These are phyloP conservation scores for Panagrolaimus sp. DNA, from an alignment of 1,140 invertebrate species.

Conservation along the genomic window DNA sequence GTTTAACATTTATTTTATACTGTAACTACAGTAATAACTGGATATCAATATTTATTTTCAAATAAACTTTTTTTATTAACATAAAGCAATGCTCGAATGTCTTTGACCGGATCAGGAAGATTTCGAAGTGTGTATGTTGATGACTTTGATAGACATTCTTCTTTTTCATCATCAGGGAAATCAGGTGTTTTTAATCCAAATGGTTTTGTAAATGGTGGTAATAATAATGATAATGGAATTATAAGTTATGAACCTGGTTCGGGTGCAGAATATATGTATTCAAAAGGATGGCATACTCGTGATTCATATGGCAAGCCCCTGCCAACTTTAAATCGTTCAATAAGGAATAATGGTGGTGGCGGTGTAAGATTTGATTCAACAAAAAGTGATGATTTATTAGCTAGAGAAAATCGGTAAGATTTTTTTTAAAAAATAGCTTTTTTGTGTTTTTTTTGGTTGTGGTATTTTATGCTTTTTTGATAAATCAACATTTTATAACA, in stretches of 20 bases:
- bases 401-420: constrained; percentile 7
- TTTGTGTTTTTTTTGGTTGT: too few relatives aligned
- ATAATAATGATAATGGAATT: background rate
- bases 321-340: background rate
- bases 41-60: too few relatives aligned
- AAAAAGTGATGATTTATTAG: constrained; percentile 7
- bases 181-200: background rate
- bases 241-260: constrained; percentile 7
- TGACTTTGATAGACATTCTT: background rate
- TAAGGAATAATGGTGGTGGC: too few relatives aligned
- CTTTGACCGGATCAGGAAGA: background rate
- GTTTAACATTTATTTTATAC: too few relatives aligned
- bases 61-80: too few relatives aligned
- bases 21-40: too few relatives aligned
- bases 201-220: background rate
- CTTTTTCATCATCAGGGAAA: background rate
- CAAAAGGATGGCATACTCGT: constrained; percentile 7
- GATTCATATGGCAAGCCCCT: constrained; percentile 1
- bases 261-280: background rate
- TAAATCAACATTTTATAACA: too few relatives aligned
- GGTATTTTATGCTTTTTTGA: too few relatives aligned
- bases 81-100: background rate
- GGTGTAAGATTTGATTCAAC: too few relatives aligned
- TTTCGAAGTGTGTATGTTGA: constrained; percentile 7
- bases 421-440: background rate